Evolutionary conservation across 2,888 invertebrate genomes (phyloP).

Genomic region (Harpalus rufipes): DNA sequence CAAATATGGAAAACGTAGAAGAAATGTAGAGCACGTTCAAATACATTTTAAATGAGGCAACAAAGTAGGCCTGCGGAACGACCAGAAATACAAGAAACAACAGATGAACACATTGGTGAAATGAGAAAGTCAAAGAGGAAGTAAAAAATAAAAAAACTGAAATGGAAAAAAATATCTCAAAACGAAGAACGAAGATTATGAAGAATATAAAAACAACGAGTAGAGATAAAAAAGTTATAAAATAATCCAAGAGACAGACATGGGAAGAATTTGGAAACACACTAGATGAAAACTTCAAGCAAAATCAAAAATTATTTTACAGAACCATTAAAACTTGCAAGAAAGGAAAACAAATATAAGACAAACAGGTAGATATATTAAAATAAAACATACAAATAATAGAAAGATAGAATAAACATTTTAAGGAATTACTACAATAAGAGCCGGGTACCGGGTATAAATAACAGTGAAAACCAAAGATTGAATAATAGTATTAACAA

Average conservation of each 20-base stretch:
- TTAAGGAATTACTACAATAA: not conserved
- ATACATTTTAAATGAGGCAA: conserved; percentile 2
- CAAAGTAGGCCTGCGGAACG: not conserved
- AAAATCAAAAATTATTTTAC: conserved; percentile 10
- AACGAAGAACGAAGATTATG: conserved; percentile 7
- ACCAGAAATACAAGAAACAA: conserved; percentile 4
- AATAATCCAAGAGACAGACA: not conserved
- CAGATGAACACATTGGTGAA: not conserved
- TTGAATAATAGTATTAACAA: not conserved
- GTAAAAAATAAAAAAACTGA: not conserved
- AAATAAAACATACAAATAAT: not conserved
- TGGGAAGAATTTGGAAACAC: conserved; percentile 10
- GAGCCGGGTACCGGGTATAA: not conserved
- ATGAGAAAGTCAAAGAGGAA: conserved; percentile 10
- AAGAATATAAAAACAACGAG: conserved; percentile 12
- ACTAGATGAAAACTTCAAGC: not conserved
- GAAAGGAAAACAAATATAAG: not conserved
- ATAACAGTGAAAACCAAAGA: not conserved
- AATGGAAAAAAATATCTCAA: conserved; percentile 21
- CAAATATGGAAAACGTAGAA: conserved; percentile 8
- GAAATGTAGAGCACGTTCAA: conserved; percentile 16
- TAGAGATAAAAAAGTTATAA: not conserved
- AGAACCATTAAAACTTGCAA: not conserved
- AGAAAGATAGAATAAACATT: not conserved
- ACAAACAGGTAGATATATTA: too few relatives aligned